Base-by-base conservation (phyloP, 1,140 invertebrate species). In the Caenorhabditis tropicalis region DNA sequence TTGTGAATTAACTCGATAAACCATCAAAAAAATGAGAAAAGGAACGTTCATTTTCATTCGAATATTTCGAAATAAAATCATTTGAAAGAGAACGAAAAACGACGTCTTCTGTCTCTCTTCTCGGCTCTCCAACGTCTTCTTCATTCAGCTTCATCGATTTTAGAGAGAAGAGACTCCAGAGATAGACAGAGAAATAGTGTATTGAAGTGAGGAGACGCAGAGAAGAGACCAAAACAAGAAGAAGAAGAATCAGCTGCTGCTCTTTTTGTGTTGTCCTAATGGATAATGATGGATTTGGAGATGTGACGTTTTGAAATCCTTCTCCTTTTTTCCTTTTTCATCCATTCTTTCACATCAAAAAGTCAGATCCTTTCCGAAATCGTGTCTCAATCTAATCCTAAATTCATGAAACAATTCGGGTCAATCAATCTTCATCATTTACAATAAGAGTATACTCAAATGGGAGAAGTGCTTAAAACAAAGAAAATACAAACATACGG, bases 1-100 rank as follows among this genome's bases (percentile, higher is more conserved):
- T 36, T 74, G 65, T 43, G 65, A 16, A 43, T 74, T 74, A 7
- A 74, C 65, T 24, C 65, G 65, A 46, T 74, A 74, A 46, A 74
- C 43, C 65, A 74, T 74, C n/a, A 74, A 10, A 74, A 74, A 74
- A 46, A 74, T 74, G 2, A 43, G 36, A 21, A 74, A 74, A 0
- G 12, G 29, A 21, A n/a, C 36, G 65, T 74, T 74, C 65, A 74
- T 74, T 33, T 6, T 24, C 9, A 24, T 2, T 31, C 19, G 31
- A 36, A 24, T 7, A 43, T 74, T 74, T 74, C 65, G 65, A 74
- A 74, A 74, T 74, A 46, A 24, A 19, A 10, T n/a, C 6, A 12
- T 16, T 15, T 36, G 49, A n/a, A 51, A 24, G 21, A 56, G 53
- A 27, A n/a, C 12, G 21, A 15, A 27, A 24, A 24, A 24, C 19